Evolutionary conservation across 2,113 vertebrate genomes (phyloP).

Genomic region (Merops nubicus): DNA sequence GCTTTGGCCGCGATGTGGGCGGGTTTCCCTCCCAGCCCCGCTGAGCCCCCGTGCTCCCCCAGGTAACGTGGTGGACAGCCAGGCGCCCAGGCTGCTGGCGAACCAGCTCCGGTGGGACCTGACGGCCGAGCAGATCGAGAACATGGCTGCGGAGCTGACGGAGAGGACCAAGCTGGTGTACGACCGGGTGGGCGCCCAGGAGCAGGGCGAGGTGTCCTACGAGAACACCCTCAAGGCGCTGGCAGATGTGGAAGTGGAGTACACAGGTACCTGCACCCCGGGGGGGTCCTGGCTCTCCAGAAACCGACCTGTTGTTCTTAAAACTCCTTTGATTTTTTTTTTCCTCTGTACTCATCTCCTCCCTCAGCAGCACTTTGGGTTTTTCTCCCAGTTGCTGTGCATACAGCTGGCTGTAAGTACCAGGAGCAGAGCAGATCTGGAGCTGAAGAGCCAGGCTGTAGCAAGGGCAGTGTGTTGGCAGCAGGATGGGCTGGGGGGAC

Average conservation of each 20-base stretch:
- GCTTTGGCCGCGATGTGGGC: too few species aligned
- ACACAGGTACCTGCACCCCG: slow-evolving; percentile 79
- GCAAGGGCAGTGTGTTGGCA: background rate
- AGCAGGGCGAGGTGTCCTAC: slow-evolving; percentile 77
- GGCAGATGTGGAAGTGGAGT: slow-evolving; percentile 91
- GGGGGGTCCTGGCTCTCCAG: fast-evolving
- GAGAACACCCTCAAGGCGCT: slow-evolving; percentile 90
- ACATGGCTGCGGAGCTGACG: slow-evolving; percentile 81
- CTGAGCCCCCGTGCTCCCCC: fast-evolving
- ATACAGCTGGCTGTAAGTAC: background rate
- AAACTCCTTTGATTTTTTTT: too few species aligned
- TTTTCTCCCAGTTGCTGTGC: background rate
- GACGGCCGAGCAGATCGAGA: slow-evolving; percentile 81
- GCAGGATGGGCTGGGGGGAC: background rate
- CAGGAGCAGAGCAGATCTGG: background rate
- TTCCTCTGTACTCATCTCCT: background rate
- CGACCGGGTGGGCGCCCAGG: slow-evolving; percentile 85
- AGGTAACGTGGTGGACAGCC: slow-evolving; percentile 78
- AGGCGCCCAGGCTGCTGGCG: slow-evolving; percentile 1
- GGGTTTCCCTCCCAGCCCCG: fast-evolving
- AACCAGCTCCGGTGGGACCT: slow-evolving; percentile 90
- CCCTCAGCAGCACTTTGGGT: fast-evolving
- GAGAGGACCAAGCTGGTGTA: slow-evolving; percentile 87
- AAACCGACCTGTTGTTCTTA: fast-evolving
- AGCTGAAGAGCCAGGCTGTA: background rate